A percentile compares a stretch with the other conserved stretches of the same genome.
Conservation (phyloP, 2,888 invertebrate genomes). For the Pseudococcus longispinus region DNA sequence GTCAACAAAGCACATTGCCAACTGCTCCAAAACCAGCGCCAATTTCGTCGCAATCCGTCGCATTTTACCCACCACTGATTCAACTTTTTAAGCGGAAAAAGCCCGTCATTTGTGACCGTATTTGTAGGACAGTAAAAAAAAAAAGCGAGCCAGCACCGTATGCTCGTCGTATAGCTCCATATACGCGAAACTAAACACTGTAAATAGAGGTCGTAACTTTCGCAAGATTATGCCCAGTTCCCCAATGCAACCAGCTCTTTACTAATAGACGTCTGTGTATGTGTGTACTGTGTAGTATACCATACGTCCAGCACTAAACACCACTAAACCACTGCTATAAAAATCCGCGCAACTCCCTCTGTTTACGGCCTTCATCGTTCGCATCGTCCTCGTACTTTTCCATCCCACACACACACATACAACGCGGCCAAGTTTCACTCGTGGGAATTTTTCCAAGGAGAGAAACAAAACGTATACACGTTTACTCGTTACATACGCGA, state of each 20-base stretch:
- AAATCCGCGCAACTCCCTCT: background rate
- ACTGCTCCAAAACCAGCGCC: background rate
- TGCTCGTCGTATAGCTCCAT: background rate
- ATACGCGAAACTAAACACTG: background rate
- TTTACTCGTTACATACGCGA: background rate
- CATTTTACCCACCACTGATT: constrained; percentile 3
- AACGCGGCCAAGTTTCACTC: background rate
- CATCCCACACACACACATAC: background rate
- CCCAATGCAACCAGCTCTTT: constrained; percentile 10
- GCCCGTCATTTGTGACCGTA: constrained; percentile 23
- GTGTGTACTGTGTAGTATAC: background rate
- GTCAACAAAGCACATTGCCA: background rate
- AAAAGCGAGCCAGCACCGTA: background rate
- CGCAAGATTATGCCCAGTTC: constrained; percentile 19
- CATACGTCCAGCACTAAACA: background rate
- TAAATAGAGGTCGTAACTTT: constrained; percentile 34
- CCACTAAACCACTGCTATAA: constrained; percentile 10
- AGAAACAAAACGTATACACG: background rate
- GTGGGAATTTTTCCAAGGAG: constrained; percentile 24
- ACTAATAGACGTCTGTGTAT: background rate
- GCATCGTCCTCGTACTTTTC: background rate
- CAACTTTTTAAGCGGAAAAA: constrained; percentile 19
- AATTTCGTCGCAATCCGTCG: background rate
- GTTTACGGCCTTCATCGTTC: background rate
- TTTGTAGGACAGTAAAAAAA: constrained; percentile 21